Evolutionary conservation across 2,888 invertebrate species (phyloP).

Genomic region (Zonitis immaculata): DNA sequence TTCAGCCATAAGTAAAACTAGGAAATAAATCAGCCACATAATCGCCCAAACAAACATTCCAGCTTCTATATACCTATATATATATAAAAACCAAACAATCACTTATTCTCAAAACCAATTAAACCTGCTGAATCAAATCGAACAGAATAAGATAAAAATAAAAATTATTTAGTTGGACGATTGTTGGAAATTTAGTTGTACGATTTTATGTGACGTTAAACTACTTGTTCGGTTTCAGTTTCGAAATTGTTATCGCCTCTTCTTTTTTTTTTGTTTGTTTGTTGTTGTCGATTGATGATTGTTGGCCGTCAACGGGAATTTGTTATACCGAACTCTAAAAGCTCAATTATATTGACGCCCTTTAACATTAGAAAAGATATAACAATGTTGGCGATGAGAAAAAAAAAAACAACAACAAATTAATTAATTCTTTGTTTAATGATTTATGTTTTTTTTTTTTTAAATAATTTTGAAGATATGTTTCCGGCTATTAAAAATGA

Average conservation of each 20-base stretch:
- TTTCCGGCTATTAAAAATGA: conserved; percentile 21
- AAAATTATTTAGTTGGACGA: background rate
- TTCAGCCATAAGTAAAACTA: conserved; percentile 22
- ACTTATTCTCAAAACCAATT: background rate
- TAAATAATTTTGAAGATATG: conserved; percentile 11
- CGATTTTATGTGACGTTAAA: conserved; percentile 1
- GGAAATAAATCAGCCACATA: conserved; percentile 23
- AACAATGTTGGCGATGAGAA: too few species aligned
- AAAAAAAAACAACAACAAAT: background rate
- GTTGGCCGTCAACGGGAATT: background rate
- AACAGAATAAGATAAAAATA: conserved; percentile 37
- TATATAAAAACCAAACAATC: background rate
- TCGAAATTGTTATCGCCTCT: background rate
- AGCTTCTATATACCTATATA: conserved; percentile 8
- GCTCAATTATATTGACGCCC: background rate
- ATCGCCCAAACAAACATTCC: conserved; percentile 25
- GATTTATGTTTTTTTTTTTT: background rate
- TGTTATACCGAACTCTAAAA: background rate
- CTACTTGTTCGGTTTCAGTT: conserved; percentile 1
- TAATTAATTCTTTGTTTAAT: background rate
- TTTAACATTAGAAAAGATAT: background rate
- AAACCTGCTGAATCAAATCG: conserved; percentile 29
- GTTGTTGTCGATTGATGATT: background rate
- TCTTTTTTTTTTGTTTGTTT: background rate
- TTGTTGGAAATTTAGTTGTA: background rate